A percentile compares a stretch with the other conserved stretches of the same genome.
Evolutionary conservation across 2,888 invertebrate genomes (phyloP).

Genomic region (Agrochola circellaris): DNA sequence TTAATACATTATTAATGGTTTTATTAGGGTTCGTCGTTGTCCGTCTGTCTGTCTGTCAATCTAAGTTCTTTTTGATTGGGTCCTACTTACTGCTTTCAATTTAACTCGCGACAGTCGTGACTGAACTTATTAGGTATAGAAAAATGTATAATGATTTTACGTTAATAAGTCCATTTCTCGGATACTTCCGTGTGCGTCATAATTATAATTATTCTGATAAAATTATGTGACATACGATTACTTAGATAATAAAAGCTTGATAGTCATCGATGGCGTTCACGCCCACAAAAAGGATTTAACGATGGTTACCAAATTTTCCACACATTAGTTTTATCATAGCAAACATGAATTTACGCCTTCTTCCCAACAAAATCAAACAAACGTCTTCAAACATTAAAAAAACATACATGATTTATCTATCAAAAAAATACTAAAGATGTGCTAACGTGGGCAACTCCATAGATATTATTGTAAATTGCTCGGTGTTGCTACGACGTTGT

Average conservation of each 20-base stretch:
- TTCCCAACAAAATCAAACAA: too few species aligned
- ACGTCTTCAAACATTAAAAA: too few species aligned
- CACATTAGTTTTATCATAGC: background rate
- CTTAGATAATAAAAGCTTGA: constrained; percentile 18
- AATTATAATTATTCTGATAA: constrained; percentile 15
- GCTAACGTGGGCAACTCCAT: too few species aligned
- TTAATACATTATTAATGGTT: too few species aligned
- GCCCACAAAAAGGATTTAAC: background rate
- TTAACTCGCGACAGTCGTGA: too few species aligned
- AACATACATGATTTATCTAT: background rate
- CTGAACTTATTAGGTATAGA: background rate
- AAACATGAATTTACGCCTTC: too few species aligned
- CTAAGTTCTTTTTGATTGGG: too few species aligned
- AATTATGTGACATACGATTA: background rate
- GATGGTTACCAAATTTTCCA: too few species aligned
- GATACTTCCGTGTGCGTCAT: constrained; percentile 5
- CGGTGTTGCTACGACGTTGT: background rate
- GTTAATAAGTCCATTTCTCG: background rate
- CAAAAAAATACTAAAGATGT: background rate
- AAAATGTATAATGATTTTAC: background rate
- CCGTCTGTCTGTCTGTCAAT: too few species aligned
- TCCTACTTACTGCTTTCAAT: background rate
- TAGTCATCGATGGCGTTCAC: background rate
- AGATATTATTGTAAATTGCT: background rate
- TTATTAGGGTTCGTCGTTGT: too few species aligned